Percentiles rank a stretch among this genome's conserved stretches.
These are phyloP conservation scores for Malaclemys terrapin DNA, from an alignment of 2,113 vertebrate genomes.

Conservation along the genomic window DNA sequence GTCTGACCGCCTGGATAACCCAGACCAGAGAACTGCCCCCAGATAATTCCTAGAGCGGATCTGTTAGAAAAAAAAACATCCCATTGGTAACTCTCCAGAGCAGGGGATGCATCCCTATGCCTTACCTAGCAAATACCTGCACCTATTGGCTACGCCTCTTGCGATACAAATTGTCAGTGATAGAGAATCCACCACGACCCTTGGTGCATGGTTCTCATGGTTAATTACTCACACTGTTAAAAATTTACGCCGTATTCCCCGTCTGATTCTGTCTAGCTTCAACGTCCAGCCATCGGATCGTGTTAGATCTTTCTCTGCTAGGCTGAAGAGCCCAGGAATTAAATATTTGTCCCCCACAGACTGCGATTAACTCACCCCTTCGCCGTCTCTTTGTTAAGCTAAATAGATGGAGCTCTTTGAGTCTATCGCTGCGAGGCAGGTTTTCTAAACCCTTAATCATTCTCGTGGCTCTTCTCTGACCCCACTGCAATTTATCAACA, in stretches of 20 bases:
- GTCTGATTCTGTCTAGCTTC: no score
- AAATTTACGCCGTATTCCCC: no score
- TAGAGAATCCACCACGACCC: no score
- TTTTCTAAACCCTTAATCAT: no score
- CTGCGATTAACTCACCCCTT: neutral
- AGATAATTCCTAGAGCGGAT: neutral
- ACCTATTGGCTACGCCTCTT: no score
- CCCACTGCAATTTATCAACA: neutral
- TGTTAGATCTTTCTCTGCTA: no score
- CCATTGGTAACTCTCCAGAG: neutral
- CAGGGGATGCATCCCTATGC: neutral
- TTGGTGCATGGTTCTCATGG: no score
- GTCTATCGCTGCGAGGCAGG: no score
- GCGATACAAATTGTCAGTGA: neutral
- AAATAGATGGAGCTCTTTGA: no score
- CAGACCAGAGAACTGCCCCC: neutral
- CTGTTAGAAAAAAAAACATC: neutral
- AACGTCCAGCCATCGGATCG: no score
- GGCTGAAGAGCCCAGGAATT: neutral
- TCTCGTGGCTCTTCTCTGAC: no score
- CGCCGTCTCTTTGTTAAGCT: neutral
- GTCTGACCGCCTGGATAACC: neutral
- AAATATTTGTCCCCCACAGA: neutral
- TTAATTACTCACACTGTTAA: neutral
- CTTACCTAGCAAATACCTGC: neutral